Conservation (phyloP, 2,888 invertebrate species). For the Aspidiotus rigidus region DNA sequence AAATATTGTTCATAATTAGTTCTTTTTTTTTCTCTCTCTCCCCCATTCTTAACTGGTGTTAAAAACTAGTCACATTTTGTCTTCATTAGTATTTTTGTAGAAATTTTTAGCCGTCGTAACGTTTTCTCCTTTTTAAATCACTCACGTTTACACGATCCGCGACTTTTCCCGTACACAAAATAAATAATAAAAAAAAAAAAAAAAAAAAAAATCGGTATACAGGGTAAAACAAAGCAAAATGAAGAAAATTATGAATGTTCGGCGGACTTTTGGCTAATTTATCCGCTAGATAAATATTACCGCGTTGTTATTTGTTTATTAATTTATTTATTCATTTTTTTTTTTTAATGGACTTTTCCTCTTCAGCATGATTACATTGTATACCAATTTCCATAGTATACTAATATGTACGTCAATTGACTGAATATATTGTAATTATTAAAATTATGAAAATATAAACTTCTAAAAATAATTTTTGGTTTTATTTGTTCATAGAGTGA, state of each 20-base stretch:
- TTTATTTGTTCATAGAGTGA: too few relatives aligned
- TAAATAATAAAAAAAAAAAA: background rate
- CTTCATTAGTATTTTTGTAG: conserved; percentile 19
- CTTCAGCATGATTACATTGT: conserved; percentile 15
- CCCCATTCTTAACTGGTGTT: conserved; percentile 20
- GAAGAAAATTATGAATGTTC: background rate
- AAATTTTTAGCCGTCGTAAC: background rate
- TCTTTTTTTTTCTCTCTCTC: too few relatives aligned
- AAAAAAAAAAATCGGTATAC: background rate
- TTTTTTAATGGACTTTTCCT: conserved; percentile 6
- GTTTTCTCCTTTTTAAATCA: too few relatives aligned
- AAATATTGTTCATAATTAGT: too few relatives aligned
- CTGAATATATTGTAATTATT: conserved; percentile 31
- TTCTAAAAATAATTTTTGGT: too few relatives aligned
- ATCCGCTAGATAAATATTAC: background rate
- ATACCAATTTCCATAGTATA: conserved; percentile 30
- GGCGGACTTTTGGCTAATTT: background rate
- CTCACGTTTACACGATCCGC: too few relatives aligned
- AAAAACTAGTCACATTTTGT: conserved; percentile 30
- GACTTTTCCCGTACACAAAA: too few relatives aligned
- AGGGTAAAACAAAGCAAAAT: background rate
- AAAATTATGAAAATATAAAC: conserved; percentile 10
- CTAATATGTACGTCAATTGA: conserved; percentile 28
- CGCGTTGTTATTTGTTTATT: background rate
- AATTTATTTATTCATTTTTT: background rate